Percentiles rank a stretch among this genome's conserved stretches.
Evolutionary conservation across 2,888 invertebrate genomes (phyloP).

Genomic region (Cheilosia vernalis): DNA sequence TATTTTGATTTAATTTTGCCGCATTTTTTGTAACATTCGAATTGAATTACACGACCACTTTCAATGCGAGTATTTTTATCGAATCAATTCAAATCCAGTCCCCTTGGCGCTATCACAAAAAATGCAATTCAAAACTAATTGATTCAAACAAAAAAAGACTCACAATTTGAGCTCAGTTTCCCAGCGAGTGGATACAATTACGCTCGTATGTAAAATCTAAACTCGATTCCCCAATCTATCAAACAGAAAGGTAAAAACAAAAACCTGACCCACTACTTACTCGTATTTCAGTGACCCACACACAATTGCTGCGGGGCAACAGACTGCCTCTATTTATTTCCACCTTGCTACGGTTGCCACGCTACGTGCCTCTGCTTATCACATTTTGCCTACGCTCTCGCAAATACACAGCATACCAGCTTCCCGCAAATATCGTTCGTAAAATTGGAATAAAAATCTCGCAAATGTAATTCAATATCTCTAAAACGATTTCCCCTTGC

Average conservation of each 20-base stretch:
- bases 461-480: slow-evolving; percentile 70
- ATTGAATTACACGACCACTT: too few relatives aligned
- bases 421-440: slow-evolving; percentile 38
- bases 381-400: slow-evolving; percentile 22
- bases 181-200: too few relatives aligned
- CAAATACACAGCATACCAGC: too few relatives aligned
- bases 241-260: neutral
- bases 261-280: neutral
- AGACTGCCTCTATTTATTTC: slow-evolving; percentile 18
- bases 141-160: too few relatives aligned
- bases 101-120: too few relatives aligned
- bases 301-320: slow-evolving; percentile 4
- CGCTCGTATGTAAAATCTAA: neutral
- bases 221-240: neutral
- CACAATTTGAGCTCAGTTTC: too few relatives aligned
- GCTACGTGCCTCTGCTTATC: slow-evolving; percentile 24
- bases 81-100: too few relatives aligned
- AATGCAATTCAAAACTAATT: too few relatives aligned
- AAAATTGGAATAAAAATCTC: slow-evolving; percentile 54
- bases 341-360: neutral
- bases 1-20: too few relatives aligned
- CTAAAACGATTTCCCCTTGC: slow-evolving; percentile 63
- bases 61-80: too few relatives aligned
- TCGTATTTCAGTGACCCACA: slow-evolving; percentile 29
- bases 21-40: too few relatives aligned